Conservation (phyloP, 2,113 vertebrate species). For the Oplegnathus fasciatus region DNA sequence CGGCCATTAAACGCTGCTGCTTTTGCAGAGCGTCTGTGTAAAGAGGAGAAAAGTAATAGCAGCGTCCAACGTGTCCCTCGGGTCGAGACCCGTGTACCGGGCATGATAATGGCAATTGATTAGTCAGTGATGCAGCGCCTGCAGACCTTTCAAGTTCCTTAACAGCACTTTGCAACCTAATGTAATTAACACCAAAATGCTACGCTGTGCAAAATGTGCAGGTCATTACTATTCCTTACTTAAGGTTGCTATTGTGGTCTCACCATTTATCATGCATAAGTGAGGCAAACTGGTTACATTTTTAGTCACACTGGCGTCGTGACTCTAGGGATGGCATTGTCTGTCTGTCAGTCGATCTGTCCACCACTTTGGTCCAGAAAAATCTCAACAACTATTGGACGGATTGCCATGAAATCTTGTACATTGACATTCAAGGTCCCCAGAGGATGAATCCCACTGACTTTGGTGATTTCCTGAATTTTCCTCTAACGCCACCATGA, state of each 20-base stretch:
- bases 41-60: slow-evolving; percentile 33
- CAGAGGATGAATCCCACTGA: not conserved
- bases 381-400: not conserved
- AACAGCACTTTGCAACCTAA: slow-evolving; percentile 67
- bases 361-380: slow-evolving; percentile 7
- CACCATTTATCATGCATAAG: slow-evolving; percentile 56
- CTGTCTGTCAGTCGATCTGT: not conserved
- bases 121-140: slow-evolving; percentile 63
- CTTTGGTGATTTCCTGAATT: not conserved
- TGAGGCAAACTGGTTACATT: slow-evolving; percentile 33
- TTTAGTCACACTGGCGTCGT: slow-evolving; percentile 2
- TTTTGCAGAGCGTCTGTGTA: slow-evolving; percentile 21
- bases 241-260: slow-evolving; percentile 41
- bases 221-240: slow-evolving; percentile 61
- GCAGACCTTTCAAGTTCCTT: slow-evolving; percentile 66
- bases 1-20: slow-evolving; percentile 15
- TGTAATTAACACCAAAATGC: slow-evolving; percentile 78
- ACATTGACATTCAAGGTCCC: not conserved
- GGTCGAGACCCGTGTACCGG: slow-evolving; percentile 66
- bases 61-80: slow-evolving; percentile 36
- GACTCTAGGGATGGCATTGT: not conserved
- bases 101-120: slow-evolving; percentile 78
- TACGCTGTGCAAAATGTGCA: slow-evolving; percentile 55
- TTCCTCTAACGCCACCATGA: not conserved
- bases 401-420: not conserved